Evolutionary conservation across 2,797 vertebrate species (phyloP), one percentile per base, ranked within the genome.

Genomic region (Xenops minutus): DNA sequence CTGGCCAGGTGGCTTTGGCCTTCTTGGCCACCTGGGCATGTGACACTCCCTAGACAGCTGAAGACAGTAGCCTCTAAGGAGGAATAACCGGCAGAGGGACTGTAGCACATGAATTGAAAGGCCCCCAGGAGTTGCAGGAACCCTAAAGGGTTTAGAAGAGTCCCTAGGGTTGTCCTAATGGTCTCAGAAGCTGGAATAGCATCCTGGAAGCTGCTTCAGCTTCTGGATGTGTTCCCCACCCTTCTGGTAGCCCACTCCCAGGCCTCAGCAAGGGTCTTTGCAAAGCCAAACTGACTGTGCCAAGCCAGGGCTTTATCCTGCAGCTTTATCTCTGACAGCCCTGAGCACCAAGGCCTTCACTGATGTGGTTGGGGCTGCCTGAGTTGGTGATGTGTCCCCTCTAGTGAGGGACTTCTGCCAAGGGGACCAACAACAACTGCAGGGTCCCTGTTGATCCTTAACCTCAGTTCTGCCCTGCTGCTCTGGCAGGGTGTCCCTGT

Each of bases 311-410:
- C 51, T 77, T n/a, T 41, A 9, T 55, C 4, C 5, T 49, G n/a
- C 23, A 46, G 61, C 44, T 10, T 1, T 72, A 54, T 36, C 32
- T 11, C 51, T 34, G 56, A 6, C 46, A 48, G 41, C 54, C 54
- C 54, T 9, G 34, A 32, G 54, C 26, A 20, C 43, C 24, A 7
- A 0, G 4, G 41, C 73, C 21, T 29, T 74, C 13, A 29, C 49
- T 61, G 27, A 3, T 2, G 0, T 68, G 49, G 10, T 1, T 46
- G 39, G 32, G 39, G 20, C 79, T 81, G 64, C 48, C 0, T 5
- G 75, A 11, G 48, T 44, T 63, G 52, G 52, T 52, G 76, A 36
- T 4, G 0, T 10, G 17, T 37, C 49, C 30, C 19, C 27, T 59
- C 24, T 5, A 20, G 61, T 5, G 51, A 78, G 66, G 68, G 16